Evolutionary conservation across 2,113 vertebrate genomes (phyloP), one percentile per base, ranked within the genome.

Genomic region (Hippoglossus stenolepis): DNA sequence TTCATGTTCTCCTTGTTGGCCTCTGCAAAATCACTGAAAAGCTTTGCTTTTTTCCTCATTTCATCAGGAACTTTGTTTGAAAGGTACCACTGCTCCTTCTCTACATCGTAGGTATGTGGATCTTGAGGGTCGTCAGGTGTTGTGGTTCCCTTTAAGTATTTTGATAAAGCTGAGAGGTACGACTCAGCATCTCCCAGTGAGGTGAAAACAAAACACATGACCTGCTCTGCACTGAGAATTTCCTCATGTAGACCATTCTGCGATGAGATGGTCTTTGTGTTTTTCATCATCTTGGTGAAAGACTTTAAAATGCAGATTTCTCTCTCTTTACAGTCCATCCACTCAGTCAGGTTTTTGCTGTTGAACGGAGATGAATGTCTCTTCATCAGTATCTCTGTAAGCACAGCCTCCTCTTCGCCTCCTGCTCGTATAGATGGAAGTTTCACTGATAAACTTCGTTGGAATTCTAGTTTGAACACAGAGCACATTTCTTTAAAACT

Each of bases 391-490:
- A 84, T 18, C 2, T 90, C 66, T 7, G 7, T 28, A 0, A 93
- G 70, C 1, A 3, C 59, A 2, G 65, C 31, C 57, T 93, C 84
- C 11, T 89, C 65, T 70, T 64, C 28, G 0, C 15, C 45, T 1
- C 91, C 90, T 60, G 76, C 84, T 2, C 90, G 65, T 45, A 93
- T 85, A 7, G 51, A 63, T 7, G 87, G 85, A 7, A 92, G 47
- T 1, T 82, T 28, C 14, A 28, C 58, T 20, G 65, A 31, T 11
- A 6, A 88, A 3, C 1, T 2, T 26, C 43, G 62, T 21, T 79
- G 28, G 12, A 80, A 38, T 5, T 8, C 9, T 5, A 58, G 3
- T 21, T 74, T 87, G 65, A 89, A 87, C 28, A 63, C 47, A 1
- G 10, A 71, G 23, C 77, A 83, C 20, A 67, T 64, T 0, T 62